Conservation (phyloP, 2,113 vertebrate genomes). For the Atrichornis clamosus region DNA sequence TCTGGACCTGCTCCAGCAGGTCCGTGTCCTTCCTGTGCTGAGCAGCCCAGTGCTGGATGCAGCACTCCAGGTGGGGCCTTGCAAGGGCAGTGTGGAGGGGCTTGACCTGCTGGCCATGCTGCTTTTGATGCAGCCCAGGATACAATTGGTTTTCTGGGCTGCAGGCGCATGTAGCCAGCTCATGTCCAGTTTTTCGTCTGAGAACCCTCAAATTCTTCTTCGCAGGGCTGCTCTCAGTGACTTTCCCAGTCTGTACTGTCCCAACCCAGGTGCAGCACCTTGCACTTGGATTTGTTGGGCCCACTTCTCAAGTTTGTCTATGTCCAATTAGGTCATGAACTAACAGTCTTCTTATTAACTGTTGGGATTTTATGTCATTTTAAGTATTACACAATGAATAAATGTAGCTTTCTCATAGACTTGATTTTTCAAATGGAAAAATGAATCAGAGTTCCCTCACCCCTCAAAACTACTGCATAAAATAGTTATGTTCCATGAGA, state of each 20-base stretch:
- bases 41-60: not conserved
- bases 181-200: not conserved
- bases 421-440: not conserved
- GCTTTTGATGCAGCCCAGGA: not conserved
- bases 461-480: not conserved
- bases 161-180: not conserved
- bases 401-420: not conserved
- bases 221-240: not conserved
- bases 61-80: not conserved
- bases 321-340: not conserved
- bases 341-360: not conserved
- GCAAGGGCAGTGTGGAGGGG: not conserved
- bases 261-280: rapidly evolving
- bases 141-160: not conserved
- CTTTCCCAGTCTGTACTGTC: not conserved
- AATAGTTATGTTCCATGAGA: not conserved
- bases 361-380: not conserved
- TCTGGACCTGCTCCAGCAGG: rapidly evolving
- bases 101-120: not conserved
- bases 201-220: not conserved
- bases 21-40: not conserved
- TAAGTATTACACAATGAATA: not conserved
- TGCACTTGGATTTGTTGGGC: not conserved
- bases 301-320: not conserved
- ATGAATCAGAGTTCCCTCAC: not conserved